phyloP scores from a whole-genome alignment of 1,140 invertebrate species.

The Penaeus indicus region DNA sequence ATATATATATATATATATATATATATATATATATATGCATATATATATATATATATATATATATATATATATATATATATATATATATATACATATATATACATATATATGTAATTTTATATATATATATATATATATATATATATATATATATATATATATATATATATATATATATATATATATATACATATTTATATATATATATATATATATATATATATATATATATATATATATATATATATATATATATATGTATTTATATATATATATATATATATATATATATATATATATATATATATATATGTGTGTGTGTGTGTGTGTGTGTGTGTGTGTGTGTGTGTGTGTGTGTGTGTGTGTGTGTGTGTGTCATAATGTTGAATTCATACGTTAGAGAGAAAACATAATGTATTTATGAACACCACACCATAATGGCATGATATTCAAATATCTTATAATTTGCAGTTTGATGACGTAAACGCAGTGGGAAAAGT shows the following conservation, averaged over 20 bases:
- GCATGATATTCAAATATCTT: too few relatives aligned
- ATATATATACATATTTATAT: too few relatives aligned
- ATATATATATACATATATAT: slow-evolving; percentile 14
- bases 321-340: slow-evolving; percentile 10
- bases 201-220: slow-evolving; percentile 14
- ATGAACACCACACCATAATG: too few relatives aligned
- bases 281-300: slow-evolving; percentile 14
- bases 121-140: slow-evolving; percentile 14
- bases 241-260: too few relatives aligned
- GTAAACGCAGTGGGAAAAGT: too few relatives aligned
- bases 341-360: slow-evolving; percentile 10
- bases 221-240: slow-evolving; percentile 14
- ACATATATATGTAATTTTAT: too few relatives aligned
- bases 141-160: slow-evolving; percentile 14
- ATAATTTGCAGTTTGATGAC: too few relatives aligned
- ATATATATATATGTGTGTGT: slow-evolving; percentile 12
- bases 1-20: slow-evolving; percentile 14
- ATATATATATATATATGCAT: slow-evolving; percentile 13
- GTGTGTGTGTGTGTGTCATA: not conserved
- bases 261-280: slow-evolving; percentile 5
- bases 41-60: slow-evolving; percentile 14
- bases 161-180: slow-evolving; percentile 14
- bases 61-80: slow-evolving; percentile 14
- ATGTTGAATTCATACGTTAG: too few relatives aligned
- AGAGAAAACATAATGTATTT: too few relatives aligned